These are phyloP conservation scores for Heliconius sara DNA, from an alignment of 2,888 invertebrate species.

Conservation along the genomic window DNA sequence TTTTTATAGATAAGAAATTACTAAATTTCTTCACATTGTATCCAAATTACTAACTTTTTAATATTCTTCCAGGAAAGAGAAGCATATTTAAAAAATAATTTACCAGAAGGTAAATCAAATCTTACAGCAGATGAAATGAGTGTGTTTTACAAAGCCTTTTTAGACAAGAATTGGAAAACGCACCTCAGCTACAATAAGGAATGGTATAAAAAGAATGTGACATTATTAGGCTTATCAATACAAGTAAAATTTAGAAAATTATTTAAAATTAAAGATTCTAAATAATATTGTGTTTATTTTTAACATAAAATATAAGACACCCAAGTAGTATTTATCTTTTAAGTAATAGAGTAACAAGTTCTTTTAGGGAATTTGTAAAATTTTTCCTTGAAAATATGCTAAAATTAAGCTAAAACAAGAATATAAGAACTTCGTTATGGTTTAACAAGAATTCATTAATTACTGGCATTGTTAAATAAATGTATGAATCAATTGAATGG, in stretches of 20 bases:
- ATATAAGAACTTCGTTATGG: too few relatives aligned
- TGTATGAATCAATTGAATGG: too few relatives aligned
- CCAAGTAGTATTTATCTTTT: too few relatives aligned
- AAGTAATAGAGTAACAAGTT: too few relatives aligned
- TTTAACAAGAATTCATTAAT: too few relatives aligned
- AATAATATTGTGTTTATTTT: constrained; percentile 40
- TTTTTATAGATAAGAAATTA: neutral
- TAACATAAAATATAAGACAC: too few relatives aligned
- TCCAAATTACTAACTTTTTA: neutral
- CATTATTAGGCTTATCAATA: constrained; percentile 85
- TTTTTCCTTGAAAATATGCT: too few relatives aligned
- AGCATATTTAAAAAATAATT: constrained; percentile 79
- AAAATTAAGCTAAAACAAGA: too few relatives aligned
- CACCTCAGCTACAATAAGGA: constrained; percentile 91
- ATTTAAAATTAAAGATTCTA: constrained; percentile 64
- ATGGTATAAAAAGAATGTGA: constrained; percentile 92
- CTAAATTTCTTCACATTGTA: neutral
- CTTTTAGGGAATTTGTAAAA: too few relatives aligned
- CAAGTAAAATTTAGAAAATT: constrained; percentile 81
- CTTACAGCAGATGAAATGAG: constrained; percentile 93
- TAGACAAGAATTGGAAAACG: constrained; percentile 90
- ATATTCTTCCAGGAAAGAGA: constrained; percentile 81
- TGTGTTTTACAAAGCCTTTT: constrained; percentile 92
- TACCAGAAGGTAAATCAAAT: constrained; percentile 79
- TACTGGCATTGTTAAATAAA: too few relatives aligned